These are phyloP conservation scores for Eidolon helvum DNA, from an alignment of 2,113 vertebrate genomes.

Conservation along the genomic window DNA sequence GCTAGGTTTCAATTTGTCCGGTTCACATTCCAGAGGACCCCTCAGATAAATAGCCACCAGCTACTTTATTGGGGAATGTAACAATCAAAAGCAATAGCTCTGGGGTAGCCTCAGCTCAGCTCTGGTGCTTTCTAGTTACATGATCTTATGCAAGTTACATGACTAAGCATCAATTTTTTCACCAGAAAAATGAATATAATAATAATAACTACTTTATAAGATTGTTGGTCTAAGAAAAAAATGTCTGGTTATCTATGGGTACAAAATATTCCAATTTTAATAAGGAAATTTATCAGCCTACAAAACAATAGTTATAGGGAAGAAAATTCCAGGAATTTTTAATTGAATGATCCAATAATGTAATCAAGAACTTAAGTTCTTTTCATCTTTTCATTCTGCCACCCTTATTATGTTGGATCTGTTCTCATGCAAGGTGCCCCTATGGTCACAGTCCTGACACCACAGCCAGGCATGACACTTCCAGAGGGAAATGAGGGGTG, in stretches of 20 bases:
- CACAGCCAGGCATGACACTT: background rate
- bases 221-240: background rate
- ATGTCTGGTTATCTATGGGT: background rate
- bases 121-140: background rate
- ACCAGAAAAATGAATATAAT: background rate
- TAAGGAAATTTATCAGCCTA: background rate
- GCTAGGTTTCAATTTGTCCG: background rate
- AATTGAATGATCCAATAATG: background rate
- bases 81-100: background rate
- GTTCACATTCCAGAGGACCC: background rate
- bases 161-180: background rate
- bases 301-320: background rate
- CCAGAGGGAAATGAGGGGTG: background rate
- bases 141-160: background rate
- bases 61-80: rapidly evolving
- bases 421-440: background rate
- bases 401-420: background rate
- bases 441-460: rapidly evolving
- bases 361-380: background rate
- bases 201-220: background rate
- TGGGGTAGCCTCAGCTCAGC: background rate
- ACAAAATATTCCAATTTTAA: background rate
- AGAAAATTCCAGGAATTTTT: background rate
- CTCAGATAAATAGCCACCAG: background rate
- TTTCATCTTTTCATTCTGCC: background rate